Evolutionary conservation across 2,888 invertebrate species (phyloP).

Genomic region (Tethea ocularis): DNA sequence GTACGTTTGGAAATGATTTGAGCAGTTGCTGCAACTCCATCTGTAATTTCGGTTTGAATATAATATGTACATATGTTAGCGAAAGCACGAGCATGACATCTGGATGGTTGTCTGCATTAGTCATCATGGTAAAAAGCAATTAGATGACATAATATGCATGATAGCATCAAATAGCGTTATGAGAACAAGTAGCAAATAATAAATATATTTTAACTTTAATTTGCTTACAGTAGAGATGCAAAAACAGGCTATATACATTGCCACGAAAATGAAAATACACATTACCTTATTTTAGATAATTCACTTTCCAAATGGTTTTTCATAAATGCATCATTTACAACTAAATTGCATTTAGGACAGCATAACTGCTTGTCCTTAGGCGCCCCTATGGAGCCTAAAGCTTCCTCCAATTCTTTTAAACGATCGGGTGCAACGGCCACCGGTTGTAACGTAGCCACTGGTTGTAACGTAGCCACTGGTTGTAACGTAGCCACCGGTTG

Average conservation of each 20-base stretch:
- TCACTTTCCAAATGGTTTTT: conserved; percentile 68
- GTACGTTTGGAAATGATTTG: conserved; percentile 58
- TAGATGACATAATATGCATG: not conserved
- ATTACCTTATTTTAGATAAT: conserved; percentile 69
- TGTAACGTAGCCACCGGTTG: too few species aligned
- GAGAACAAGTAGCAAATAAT: not conserved
- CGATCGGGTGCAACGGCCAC: not conserved
- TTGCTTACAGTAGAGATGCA: not conserved
- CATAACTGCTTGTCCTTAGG: conserved; percentile 45
- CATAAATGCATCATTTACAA: conserved; percentile 47
- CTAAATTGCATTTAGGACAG: conserved; percentile 65
- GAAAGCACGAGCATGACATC: not conserved
- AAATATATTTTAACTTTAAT: not conserved
- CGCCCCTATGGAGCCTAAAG: conserved; percentile 61
- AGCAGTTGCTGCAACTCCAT: conserved; percentile 69
- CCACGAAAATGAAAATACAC: not conserved
- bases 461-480: too few species aligned
- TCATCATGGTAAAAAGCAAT: not conserved
- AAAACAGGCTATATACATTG: not conserved
- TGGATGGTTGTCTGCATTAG: not conserved
- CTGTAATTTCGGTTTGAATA: conserved; percentile 43
- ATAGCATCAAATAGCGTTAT: not conserved
- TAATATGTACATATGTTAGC: not conserved
- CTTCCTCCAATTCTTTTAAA: conserved; percentile 47
- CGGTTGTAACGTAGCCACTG: too few species aligned